Base-by-base conservation (phyloP, 2,797 vertebrate genomes). In the Spinibarbus caldwelli region DNA sequence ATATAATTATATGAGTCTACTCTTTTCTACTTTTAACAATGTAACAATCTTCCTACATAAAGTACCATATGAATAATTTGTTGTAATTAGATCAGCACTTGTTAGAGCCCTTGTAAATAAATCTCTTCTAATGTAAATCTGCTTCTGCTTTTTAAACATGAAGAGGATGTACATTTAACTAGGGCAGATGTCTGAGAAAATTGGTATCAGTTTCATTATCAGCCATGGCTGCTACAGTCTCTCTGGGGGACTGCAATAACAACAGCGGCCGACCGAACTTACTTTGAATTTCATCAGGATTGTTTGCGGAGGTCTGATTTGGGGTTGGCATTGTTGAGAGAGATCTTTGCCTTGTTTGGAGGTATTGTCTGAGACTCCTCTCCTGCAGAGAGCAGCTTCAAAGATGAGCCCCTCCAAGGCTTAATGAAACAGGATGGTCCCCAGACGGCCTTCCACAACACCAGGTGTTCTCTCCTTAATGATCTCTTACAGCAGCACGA, bases 361-460 rank as follows among this genome's bases (percentile, higher is more conserved):
- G 6, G 19, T 62, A 59, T 59, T 72, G 11, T 82, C 79, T 54
- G 31, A 81, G 79, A 70, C 71, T 64, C 5, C 17, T 54, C 86
- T 87, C 88, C 90, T 75, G 83, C 88, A 87, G 90, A 36, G 88
- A 80, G 43, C 43, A 21, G 89, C 89, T 90, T 93, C 89, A 91
- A 90, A 91, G 77, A 82, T 49, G 3, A 84, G 59, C 80, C 73
- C 77, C 83, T 86, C 29, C 29, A 26, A 84, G 85, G 89, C 85
- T 86, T 91, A 91, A 92, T 90, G 86, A 91, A 90, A 89, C 86
- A 54, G 73, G 88, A 86, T 52, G 78, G 85, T 87, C 87, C 14
- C 72, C 82, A 82, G 90, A 83, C 72, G 68, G 52, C 70, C 64
- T 17, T 73, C 64, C 49, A 75, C 75, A 57, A 86, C 83, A 87